Percentiles rank a stretch among this genome's conserved stretches.
Evolutionary conservation across 1,140 invertebrate species (phyloP).

Genomic region (Chrysomallon squamiferum): DNA sequence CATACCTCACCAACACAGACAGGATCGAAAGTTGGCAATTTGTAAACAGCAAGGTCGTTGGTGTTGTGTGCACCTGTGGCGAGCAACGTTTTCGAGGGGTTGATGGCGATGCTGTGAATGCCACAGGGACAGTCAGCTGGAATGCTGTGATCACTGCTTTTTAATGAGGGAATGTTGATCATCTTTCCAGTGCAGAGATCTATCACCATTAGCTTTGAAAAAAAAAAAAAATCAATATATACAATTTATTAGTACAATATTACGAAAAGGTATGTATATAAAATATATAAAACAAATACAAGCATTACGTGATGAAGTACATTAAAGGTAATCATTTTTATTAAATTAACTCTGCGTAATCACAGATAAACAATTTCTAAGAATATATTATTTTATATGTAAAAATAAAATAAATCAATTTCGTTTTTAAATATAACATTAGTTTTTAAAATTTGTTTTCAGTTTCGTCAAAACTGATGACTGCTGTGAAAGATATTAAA

Average conservation of each 20-base stretch:
- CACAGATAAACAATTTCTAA: no score
- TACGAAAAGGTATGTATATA: neutral
- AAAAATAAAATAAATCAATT: no score
- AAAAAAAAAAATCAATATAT: slow-evolving; percentile 22
- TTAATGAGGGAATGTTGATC: slow-evolving; percentile 78
- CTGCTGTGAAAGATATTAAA: no score
- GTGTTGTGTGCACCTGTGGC: slow-evolving; percentile 93
- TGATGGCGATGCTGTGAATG: slow-evolving; percentile 92
- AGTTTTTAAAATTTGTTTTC: no score
- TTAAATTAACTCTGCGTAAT: no score
- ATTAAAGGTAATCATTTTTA: no score
- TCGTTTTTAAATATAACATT: no score
- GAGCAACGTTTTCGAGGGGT: slow-evolving; percentile 87
- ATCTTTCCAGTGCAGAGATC: slow-evolving; percentile 80
- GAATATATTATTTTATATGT: no score
- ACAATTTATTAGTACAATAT: no score
- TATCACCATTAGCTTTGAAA: slow-evolving; percentile 78
- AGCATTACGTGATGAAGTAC: neutral
- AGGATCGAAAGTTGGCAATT: slow-evolving; percentile 90
- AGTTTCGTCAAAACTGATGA: no score
- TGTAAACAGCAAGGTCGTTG: slow-evolving; percentile 91
- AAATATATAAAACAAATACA: neutral
- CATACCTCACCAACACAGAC: slow-evolving; percentile 88
- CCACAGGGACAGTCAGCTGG: slow-evolving; percentile 70
- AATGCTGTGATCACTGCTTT: slow-evolving; percentile 65